Evolutionary conservation across 2,113 vertebrate species (phyloP), one percentile per base, ranked within the genome.

Genomic region (Blennius ocellaris): DNA sequence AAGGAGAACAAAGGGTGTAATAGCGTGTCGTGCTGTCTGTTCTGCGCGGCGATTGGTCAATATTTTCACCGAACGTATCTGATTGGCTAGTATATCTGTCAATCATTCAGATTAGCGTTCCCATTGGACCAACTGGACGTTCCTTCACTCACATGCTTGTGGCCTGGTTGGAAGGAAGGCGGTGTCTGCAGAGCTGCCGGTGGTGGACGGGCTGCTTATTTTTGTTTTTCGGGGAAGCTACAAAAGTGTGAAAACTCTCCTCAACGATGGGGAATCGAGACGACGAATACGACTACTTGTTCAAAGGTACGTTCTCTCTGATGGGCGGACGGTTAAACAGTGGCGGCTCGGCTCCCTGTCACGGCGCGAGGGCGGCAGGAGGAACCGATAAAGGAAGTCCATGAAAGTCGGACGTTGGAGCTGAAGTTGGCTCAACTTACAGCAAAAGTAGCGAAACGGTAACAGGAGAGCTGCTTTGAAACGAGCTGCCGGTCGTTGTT

Each of bases 231-330:
- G 70, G 12, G 36, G 8, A 73, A 84, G 80, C 43, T 82, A 59
- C 12, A 85, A 78, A 84, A 30, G 21, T 30, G 21, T 30, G 21
- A 30, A 65, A 66, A 6, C 37, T 10, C 6, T 48, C 11, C 0
- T 50, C 14, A 5, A 37, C 64, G 60, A 94, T 94, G 94, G 94
- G 94, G 58, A 93, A 88, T 61, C 81, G 93, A 53, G 94, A 95
- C 55, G 94, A 95, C 15, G 94, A 95, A 76, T 95, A 94, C 56
- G 93, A 95, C 82, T 95, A 94, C 82, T 79, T 95, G 76, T 94
- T 95, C 65, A 95, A 95, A 94, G 93, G 94, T 94, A 82, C 82
- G 51, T 39, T 51, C 7, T 21, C 8, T 0, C 7, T 21, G 7
- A 0, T 39, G 6, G 11, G 14, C 11, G 12, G 0, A 30, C 6